Percentiles rank a stretch among this genome's conserved stretches.
These are phyloP conservation scores for Etia nguti DNA, from an alignment of 2,113 vertebrate species.

Conservation along the genomic window DNA sequence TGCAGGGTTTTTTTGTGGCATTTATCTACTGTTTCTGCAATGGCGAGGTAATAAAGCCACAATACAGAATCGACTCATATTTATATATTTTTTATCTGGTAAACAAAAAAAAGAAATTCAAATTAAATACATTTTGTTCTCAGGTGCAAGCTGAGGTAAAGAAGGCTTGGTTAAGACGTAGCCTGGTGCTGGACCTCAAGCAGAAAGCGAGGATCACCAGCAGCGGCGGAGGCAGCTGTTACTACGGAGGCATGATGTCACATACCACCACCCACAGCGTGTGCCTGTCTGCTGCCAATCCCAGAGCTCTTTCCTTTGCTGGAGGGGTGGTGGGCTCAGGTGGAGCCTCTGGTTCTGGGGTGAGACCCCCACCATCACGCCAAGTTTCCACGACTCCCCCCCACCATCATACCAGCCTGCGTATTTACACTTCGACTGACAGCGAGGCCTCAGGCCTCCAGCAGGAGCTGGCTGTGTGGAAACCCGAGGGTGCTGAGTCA, in stretches of 20 bases:
- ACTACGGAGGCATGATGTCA: conserved; percentile 79
- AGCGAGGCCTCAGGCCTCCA: conserved; percentile 20
- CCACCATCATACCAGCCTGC: conserved; percentile 33
- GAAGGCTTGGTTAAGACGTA: conserved; percentile 78
- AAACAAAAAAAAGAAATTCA: not conserved
- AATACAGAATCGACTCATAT: not conserved
- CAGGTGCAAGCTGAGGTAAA: conserved; percentile 81
- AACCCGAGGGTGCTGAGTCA: not conserved
- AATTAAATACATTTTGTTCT: not conserved
- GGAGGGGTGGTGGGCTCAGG: conserved; percentile 10
- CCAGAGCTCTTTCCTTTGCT: conserved; percentile 41
- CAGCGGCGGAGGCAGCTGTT: conserved; percentile 75
- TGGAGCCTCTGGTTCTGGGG: not conserved
- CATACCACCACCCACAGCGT: conserved; percentile 77
- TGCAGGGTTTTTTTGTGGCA: conserved; percentile 80
- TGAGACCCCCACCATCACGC: conserved; percentile 1
- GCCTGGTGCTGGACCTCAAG: conserved; percentile 72
- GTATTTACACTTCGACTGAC: conserved; percentile 23
- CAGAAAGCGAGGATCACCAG: conserved; percentile 76
- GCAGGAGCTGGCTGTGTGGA: conserved; percentile 14
- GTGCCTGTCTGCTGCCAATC: conserved; percentile 59
- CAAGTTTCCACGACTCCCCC: conserved; percentile 6
- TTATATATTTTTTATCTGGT: not conserved
- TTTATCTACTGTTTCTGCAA: conserved; percentile 86
- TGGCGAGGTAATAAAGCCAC: conserved; percentile 70